Evolutionary conservation across 2,888 invertebrate genomes (phyloP), one percentile per base, ranked within the genome.

Genomic region (Metellina segmentata): DNA sequence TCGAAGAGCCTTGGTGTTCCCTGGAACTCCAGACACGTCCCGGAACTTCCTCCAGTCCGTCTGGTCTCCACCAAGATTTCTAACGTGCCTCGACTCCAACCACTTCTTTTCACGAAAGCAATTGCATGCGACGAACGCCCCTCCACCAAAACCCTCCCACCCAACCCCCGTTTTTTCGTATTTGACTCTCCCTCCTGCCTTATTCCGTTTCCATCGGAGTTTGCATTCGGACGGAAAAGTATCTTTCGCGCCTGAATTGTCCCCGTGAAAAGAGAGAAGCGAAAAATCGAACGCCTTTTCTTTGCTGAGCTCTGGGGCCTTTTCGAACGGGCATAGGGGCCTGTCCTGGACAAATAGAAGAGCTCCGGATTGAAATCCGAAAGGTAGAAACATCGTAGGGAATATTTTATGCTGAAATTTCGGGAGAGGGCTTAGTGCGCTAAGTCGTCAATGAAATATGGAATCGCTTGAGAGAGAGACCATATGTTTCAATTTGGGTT

Each of bases 181-280:
- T 61, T 61, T 61, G 61, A 61, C 61, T 61, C 16, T 34, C 34
- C 34, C 34, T 1, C 34, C 34, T 4, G 34, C 34, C 61, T 61
- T 16, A 61, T 61, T 61, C 61, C 16, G 61, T 61, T 34, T 34
- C 34, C 34, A 34, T 34, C 34, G 51, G 51, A 77, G 52, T 77
- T 79, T 79, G 79, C 79, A 79, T 79, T 16, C 34, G 79, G 61
- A 79, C 61, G 20, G 79, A 20, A 20, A 69, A 79, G 61, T 79
- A 79, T 61, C 34, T 79, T 79, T 79, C 61, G 34, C 61, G 79
- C 79, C 13, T 61, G 79, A 79, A 61, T 79, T 61, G 79, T 13
- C 20, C 52, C 11, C 20, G 52, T 78, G 52, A 61, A 61, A 34
- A 61, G 61, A 61, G 61, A 16, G 61, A 16, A 61, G 61, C 61